Percentiles rank a stretch among this genome's conserved stretches.
Conservation (phyloP, 2,113 vertebrate species). For the Periophthalmodon schlosseri region DNA sequence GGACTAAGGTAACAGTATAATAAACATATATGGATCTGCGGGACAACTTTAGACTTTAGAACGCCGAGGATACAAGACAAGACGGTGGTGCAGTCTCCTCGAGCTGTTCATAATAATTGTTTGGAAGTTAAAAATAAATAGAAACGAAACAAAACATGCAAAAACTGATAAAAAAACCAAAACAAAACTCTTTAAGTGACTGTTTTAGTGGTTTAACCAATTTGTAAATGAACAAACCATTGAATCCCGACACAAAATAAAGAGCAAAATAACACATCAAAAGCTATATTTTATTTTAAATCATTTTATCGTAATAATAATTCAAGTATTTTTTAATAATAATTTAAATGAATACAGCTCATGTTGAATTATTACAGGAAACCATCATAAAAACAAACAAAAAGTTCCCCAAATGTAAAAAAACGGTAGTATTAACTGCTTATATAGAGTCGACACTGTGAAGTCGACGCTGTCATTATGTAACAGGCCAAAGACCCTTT, state of each 20-base stretch:
- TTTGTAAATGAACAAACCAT: no score
- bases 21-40: slow-evolving; percentile 3
- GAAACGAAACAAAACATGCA: neutral
- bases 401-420: neutral
- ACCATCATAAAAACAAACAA: neutral
- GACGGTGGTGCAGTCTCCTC: neutral
- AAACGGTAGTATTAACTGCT: no score
- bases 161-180: neutral
- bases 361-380: neutral
- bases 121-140: neutral
- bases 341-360: neutral
- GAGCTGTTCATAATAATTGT: neutral
- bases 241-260: no score
- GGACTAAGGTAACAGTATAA: neutral
- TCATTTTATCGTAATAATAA: neutral
- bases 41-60: neutral
- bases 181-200: no score
- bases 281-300: neutral
- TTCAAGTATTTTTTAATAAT: neutral
- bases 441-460: no score
- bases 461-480: no score
- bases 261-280: neutral
- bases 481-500: no score
- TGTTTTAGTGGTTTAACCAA: no score
- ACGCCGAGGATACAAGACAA: neutral